Conservation (phyloP, 2,113 vertebrate species). For the Lamprologus tigripictilis region DNA sequence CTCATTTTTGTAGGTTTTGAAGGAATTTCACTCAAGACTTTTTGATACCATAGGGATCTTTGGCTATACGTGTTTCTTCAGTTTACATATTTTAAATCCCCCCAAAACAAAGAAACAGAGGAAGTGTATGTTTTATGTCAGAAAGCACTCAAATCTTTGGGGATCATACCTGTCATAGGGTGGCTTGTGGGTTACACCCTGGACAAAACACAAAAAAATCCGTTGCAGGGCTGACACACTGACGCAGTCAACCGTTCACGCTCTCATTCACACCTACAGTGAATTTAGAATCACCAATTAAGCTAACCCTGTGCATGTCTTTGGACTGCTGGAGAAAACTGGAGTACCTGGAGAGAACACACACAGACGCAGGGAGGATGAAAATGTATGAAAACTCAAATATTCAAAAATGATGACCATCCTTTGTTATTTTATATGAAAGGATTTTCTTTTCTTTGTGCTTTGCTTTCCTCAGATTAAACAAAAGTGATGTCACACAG, state of each 20-base stretch:
- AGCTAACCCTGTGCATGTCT: background rate
- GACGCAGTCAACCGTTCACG: rapidly evolving
- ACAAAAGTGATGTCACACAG: background rate
- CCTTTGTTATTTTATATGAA: background rate
- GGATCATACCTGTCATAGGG: background rate
- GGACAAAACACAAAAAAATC: background rate
- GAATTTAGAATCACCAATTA: background rate
- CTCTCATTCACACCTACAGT: background rate
- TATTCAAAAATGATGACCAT: background rate
- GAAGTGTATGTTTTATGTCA: rapidly evolving
- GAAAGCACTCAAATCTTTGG: background rate
- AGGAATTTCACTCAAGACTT: background rate
- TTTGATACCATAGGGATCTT: background rate
- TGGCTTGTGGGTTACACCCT: background rate
- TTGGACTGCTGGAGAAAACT: background rate
- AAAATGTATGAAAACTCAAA: background rate
- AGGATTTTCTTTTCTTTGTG: background rate
- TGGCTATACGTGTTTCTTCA: background rate
- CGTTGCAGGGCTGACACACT: background rate
- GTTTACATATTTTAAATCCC: background rate
- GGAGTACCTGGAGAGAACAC: background rate
- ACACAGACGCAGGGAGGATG: background rate
- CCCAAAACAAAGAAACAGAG: background rate
- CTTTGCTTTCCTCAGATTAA: background rate
- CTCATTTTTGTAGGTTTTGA: background rate